Base-by-base conservation (phyloP, 2,888 invertebrate genomes). In the Mayetiola destructor region DNA sequence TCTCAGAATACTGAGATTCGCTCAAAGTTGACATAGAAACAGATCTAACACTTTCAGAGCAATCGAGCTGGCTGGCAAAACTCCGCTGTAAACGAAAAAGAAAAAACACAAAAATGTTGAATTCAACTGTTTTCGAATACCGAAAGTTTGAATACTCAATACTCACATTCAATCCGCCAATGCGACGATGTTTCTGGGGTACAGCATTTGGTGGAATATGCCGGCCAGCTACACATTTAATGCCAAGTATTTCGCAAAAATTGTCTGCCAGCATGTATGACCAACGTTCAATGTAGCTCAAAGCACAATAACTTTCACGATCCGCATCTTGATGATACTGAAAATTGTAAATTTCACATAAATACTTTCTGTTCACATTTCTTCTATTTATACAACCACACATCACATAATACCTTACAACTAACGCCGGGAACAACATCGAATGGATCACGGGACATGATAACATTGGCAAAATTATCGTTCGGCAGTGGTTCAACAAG, bases 201-300 rank as follows among this genome's bases (percentile, higher is more conserved):
- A n/a, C 48, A 3, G 48, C 27, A 48, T 48, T 48, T 6, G 12
- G 2, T 5, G 76, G 76, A 42, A 71, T 61, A 63, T 77, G 77
- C 14, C 65, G 64, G 0, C 75, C 76, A 0, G 69, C 68, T 37
- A 69, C 62, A 2, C 73, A 60, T 5, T 64, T 59, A 12, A 77
- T 69, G 12, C 68, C 68, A 27, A 76, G 61, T 61, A 75, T 72
- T 0, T 63, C 57, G 57, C 73, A 73, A 64, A 76, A 72, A 56
- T 71, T 69, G 59, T 77, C 76, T 32, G 74, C 71, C 37, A 77
- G 73, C 3, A 65, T 63, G 56, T 66, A 77, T 1, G 67, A 68
- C 69, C 72, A 75, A 23, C 77, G 68, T 1, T 65, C 64, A 0
- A 73, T 73, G 57, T 64, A 65, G 0, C 76, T 76, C 20, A 70